A percentile compares a stretch with the other conserved stretches of the same genome.
Conservation (phyloP, 2,113 vertebrate genomes). For the Vireo altiloquus region DNA sequence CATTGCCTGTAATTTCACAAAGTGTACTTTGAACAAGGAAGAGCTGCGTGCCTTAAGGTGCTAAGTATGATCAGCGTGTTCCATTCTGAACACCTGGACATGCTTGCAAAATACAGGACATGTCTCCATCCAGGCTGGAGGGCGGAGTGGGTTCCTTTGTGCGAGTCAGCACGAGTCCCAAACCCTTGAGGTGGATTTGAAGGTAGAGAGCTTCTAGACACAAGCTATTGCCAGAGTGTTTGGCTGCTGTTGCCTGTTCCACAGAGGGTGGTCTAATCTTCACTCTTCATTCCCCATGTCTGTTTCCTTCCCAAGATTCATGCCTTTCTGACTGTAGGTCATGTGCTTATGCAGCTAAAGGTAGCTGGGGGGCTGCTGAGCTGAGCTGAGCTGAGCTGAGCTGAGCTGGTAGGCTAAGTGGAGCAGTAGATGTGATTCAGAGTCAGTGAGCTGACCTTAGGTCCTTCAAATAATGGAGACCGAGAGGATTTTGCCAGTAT, state of each 20-base stretch:
- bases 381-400: background rate
- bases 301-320: background rate
- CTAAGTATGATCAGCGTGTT: background rate
- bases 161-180: background rate
- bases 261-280: background rate
- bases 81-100: background rate
- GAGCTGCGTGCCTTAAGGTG: background rate
- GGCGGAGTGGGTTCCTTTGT: background rate
- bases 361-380: background rate
- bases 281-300: background rate
- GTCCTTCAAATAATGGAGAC: background rate
- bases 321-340: background rate
- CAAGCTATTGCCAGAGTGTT: background rate
- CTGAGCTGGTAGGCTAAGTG: background rate
- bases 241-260: background rate
- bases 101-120: background rate
- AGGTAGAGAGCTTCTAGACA: background rate
- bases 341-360: background rate
- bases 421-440: background rate
- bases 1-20: background rate
- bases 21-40: background rate
- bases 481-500: background rate
- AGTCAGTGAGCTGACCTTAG: background rate
- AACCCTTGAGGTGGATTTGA: background rate
- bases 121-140: background rate